Base-by-base conservation (phyloP, 2,888 invertebrate species). In the Pyrochroa serraticornis region DNA sequence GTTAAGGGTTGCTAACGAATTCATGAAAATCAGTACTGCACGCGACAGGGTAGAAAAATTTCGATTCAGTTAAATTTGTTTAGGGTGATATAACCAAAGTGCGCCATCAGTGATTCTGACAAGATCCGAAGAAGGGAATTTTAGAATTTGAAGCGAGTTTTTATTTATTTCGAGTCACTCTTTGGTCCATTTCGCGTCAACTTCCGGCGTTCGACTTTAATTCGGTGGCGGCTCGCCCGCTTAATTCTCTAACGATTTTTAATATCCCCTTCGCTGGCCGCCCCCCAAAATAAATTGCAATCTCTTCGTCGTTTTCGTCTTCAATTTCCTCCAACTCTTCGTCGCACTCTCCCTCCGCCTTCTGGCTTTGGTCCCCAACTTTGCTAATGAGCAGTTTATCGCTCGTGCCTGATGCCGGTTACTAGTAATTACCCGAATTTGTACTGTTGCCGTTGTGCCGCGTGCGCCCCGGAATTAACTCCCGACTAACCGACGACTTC, bases 311-410 rank as follows among this genome's bases (percentile, higher is more conserved):
- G 47, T 60, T 60, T 59, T 55, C 55, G 47, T 51, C 55, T 60
- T 51, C 55, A 60, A 60, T 60, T 60, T 60, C 55, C 55, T 55
- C 42, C 39, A 41, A 33, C 37, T 12, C 22, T 41, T 36, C 34
- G 14, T 12, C 39, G 14, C 48, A 43, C 39, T 5, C n/a, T 33
- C 9, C 33, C 10, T 14, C 37, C 32, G 32, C 10, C 43, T 59
- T 34, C 46, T 43, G 45, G 36, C 46, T 55, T n/a, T n/a, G 46
- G 55, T 54, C 49, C 43, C 49, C 41, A 55, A 55, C 41, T 49
- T 68, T 65, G 65, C 70, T 74, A 73, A 74, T 71, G 73, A 72
- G 71, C 64, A 72, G 71, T 72, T 74, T 74, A 74, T 73, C 72
- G 73, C 64, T 58, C 63, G 63, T 66, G 65, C 63, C 68, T 63